Percentiles rank a stretch among this genome's conserved stretches.
These are phyloP conservation scores for Rhimphoctona megacephalus DNA, from an alignment of 2,888 invertebrate genomes.

Conservation along the genomic window DNA sequence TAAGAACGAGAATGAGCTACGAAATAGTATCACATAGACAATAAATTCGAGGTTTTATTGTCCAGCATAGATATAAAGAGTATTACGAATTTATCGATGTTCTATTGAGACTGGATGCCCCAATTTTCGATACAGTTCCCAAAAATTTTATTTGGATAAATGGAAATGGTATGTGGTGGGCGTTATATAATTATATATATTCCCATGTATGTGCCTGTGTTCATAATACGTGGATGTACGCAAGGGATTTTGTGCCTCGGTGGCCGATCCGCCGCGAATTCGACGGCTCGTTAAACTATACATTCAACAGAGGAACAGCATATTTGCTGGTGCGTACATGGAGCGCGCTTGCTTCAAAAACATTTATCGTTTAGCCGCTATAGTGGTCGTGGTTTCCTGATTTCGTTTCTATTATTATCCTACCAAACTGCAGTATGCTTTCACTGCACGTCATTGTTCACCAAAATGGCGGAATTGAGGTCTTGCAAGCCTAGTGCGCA, in stretches of 20 bases:
- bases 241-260: conserved; percentile 46
- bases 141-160: conserved; percentile 15
- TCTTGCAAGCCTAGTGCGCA: not conserved
- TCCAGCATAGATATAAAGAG: not conserved
- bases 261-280: conserved; percentile 54
- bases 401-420: conserved; percentile 59
- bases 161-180: not conserved
- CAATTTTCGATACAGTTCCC: not conserved
- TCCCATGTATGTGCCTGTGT: not conserved
- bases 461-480: conserved; percentile 15
- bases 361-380: conserved; percentile 53
- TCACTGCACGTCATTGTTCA: not conserved
- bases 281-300: conserved; percentile 58
- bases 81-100: not conserved
- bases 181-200: not conserved
- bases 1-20: not conserved
- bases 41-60: not conserved
- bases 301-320: conserved; percentile 43
- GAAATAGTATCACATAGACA: not conserved
- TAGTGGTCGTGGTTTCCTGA: conserved; percentile 51
- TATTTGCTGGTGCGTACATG: conserved; percentile 27
- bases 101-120: not conserved
- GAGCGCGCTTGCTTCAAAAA: conserved; percentile 43
- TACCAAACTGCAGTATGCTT: conserved; percentile 5
- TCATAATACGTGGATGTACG: conserved; percentile 1